Base-by-base conservation (phyloP, 1,140 invertebrate genomes). In the Schlechtendalia chinensis region DNA sequence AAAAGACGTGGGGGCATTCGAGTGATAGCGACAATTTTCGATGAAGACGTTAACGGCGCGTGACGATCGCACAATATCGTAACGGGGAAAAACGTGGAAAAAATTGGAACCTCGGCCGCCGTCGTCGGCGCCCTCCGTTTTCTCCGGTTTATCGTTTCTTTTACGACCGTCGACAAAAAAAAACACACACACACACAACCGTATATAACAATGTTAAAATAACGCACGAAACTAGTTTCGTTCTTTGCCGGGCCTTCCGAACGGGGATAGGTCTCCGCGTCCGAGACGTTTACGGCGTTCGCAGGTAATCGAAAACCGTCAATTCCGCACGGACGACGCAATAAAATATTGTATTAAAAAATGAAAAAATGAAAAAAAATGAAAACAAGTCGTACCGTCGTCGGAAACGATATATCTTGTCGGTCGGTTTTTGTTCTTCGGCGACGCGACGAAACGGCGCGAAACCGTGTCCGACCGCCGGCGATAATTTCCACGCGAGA, bases 11-110 rank as follows among this genome's bases (percentile, higher is more conserved):
- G n/a, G n/a, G n/a, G n/a, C n/a, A n/a, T n/a, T n/a, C n/a, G n/a
- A n/a, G n/a, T n/a, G n/a, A n/a, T n/a, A n/a, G n/a, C n/a, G n/a
- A n/a, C n/a, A n/a, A n/a, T n/a, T n/a, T n/a, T n/a, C 47, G 75
- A 79, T 79, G 75, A 61, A 79, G 75, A 79, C 63, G 75, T 79
- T 79, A 79, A 79, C 63, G 75, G 63, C n/a, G n/a, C n/a, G n/a
- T n/a, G n/a, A n/a, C n/a, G 61, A 79, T 79, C n/a, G n/a, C 75
- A 79, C 63, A 79, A 79, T 79, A 79, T 79, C 63, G 50, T 79
- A 79, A 79, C 63, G 75, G 75, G 58, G 61, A 79, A n/a, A n/a
- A n/a, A n/a, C n/a, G n/a, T n/a, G n/a, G n/a, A n/a, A n/a, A n/a
- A n/a, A 79, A 72, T 53, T 29, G 54, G 54, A 72, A 19, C 29